Evolutionary conservation across 2,888 invertebrate species (phyloP).

Genomic region (Drosophila mettleri): DNA sequence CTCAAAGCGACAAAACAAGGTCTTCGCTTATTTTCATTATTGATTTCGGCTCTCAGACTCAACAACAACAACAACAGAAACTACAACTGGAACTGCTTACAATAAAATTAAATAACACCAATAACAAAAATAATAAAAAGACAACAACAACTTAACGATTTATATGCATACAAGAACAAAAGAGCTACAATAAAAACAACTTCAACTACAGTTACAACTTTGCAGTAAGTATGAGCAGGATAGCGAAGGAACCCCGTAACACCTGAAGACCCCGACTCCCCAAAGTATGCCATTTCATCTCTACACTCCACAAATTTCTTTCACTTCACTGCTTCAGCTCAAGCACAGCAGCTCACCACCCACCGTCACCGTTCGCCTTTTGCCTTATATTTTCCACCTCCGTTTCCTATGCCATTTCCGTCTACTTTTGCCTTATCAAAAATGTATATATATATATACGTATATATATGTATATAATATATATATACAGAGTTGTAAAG

Average conservation of each 20-base stretch:
- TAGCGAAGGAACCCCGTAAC: slow-evolving; percentile 43
- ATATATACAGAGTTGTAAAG: slow-evolving; percentile 27
- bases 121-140: slow-evolving; percentile 42
- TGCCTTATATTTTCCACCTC: slow-evolving; percentile 31
- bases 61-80: slow-evolving; percentile 21
- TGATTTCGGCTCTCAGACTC: slow-evolving; percentile 45
- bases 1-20: slow-evolving; percentile 6
- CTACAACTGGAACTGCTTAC: slow-evolving; percentile 28
- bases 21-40: slow-evolving; percentile 41
- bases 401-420: slow-evolving; percentile 74
- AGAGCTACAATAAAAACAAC: slow-evolving; percentile 37
- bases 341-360: slow-evolving; percentile 58
- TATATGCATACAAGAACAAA: slow-evolving; percentile 27
- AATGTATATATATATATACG: slow-evolving; percentile 41
- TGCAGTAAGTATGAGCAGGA: slow-evolving; percentile 76
- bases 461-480: slow-evolving; percentile 28
- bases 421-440: slow-evolving; percentile 74
- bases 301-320: slow-evolving; percentile 62
- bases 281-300: slow-evolving; percentile 46
- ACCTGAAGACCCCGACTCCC: slow-evolving; percentile 48
- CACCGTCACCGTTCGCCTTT: slow-evolving; percentile 6
- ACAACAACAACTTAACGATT: slow-evolving; percentile 42
- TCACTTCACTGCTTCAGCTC: slow-evolving; percentile 67
- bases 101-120: slow-evolving; percentile 51
- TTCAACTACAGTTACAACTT: slow-evolving; percentile 38